Evolutionary conservation across 2,797 vertebrate genomes (phyloP), one percentile per base, ranked within the genome.

Genomic region (Etheostoma perlongum): DNA sequence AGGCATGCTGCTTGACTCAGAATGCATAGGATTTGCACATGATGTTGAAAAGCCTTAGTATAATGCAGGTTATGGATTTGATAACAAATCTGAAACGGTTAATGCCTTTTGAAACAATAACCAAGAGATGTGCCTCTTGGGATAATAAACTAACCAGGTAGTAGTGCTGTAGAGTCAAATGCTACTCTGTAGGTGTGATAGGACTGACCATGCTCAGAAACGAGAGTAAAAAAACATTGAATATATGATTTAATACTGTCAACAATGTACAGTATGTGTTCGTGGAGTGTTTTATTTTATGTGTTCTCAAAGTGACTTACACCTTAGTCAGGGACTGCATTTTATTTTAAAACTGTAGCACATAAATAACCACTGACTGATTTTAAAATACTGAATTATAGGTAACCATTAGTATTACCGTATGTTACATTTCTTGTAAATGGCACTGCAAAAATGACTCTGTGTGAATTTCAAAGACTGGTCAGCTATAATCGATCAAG

Each of bases 1-100:
- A 81, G 85, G 83, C 66, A 66, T 76, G 80, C 72, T 76, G 84
- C 33, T 74, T 23, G 76, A 85, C 74, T 86, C 85, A 82, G 81
- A 93, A 81, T 80, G 89, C 86, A 65, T 81, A 85, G 57, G 86
- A 90, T 93, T 95, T 95, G 94, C 93, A 94, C 93, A 92, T 79
- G 76, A 89, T 86, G 78, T 92, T 92, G 83, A 87, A 88, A 92
- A 91, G 91, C 92, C 93, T 94, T 91, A 90, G 83, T 88, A 87
- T 74, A 79, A 79, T 75, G 88, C 87, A 89, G 84, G 82, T 91
- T 71, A 67, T 80, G 54, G 78, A 73, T 92, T 70, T 87, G 77
- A 80, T 82, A 72, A 89, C 72, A 88, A 86, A 88, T 91, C 88
- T 93, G 90, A 75, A 78, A 73, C n/a, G 59, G 66, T 78, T 69